A percentile compares a stretch with the other conserved stretches of the same genome.
These are phyloP conservation scores for Terrapene triunguis DNA, from an alignment of 2,113 vertebrate species.

Conservation along the genomic window DNA sequence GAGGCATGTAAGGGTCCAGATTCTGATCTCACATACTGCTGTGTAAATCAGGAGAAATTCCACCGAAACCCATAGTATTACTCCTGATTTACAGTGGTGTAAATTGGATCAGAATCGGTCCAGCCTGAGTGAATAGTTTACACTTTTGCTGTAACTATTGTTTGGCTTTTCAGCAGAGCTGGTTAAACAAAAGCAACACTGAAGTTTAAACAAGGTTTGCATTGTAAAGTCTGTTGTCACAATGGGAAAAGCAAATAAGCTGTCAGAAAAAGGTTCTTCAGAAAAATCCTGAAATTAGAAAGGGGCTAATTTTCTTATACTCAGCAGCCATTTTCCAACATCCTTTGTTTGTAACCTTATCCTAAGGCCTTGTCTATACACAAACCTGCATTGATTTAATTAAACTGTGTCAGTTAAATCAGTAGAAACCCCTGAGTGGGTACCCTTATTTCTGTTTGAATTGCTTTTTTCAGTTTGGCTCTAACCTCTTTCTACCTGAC, in stretches of 20 bases:
- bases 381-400: neutral
- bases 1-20: fast-evolving
- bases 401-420: neutral
- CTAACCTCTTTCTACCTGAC: neutral
- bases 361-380: neutral
- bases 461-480: neutral
- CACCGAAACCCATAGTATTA: too few relatives aligned
- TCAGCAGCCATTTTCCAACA: neutral
- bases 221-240: neutral
- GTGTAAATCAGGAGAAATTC: neutral
- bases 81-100: fast-evolving
- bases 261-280: neutral
- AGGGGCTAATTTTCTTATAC: neutral
- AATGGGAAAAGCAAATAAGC: neutral
- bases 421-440: neutral
- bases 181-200: fast-evolving
- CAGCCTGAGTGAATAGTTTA: neutral
- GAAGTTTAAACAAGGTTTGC: neutral
- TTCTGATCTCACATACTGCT: fast-evolving
- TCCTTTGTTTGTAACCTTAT: neutral
- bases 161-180: neutral
- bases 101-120: neutral
- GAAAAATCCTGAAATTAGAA: neutral
- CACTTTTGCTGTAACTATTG: neutral
- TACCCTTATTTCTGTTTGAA: neutral